Conservation (phyloP, 2,113 vertebrate species). For the Bubo bubo region DNA sequence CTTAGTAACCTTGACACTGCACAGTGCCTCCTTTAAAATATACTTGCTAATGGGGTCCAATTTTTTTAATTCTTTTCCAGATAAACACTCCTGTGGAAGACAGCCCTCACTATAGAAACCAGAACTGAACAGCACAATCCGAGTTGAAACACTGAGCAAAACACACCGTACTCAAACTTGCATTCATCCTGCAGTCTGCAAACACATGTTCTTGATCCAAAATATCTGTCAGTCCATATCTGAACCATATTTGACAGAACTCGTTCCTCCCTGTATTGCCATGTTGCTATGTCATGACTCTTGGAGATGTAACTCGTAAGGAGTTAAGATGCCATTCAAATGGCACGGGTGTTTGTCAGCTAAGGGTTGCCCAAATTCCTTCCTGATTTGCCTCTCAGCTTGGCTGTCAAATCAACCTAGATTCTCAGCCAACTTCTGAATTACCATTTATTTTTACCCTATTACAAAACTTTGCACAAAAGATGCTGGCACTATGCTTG, state of each 20-base stretch:
- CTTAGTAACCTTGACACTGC: not conserved
- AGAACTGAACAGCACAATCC: not conserved
- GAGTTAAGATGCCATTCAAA: not conserved
- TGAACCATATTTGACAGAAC: not conserved
- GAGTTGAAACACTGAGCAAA: not conserved
- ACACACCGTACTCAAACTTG: not conserved
- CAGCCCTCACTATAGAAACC: not conserved
- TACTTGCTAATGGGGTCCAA: not conserved
- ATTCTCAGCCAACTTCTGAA: not conserved
- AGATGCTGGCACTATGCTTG: not conserved
- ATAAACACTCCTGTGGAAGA: not conserved
- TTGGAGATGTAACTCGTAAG: not conserved
- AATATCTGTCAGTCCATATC: not conserved
- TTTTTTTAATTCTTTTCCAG: not conserved
- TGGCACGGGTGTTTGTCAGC: not conserved
- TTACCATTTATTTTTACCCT: conserved; percentile 29
- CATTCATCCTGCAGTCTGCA: not conserved
- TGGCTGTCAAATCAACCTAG: not conserved
- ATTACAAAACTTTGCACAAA: not conserved
- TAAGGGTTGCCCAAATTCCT: not conserved
- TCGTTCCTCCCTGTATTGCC: not conserved
- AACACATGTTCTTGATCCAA: not conserved
- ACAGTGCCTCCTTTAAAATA: not conserved
- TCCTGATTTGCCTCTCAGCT: not conserved
- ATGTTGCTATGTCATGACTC: not conserved